Evolutionary conservation across 2,113 vertebrate species (phyloP), one percentile per base, ranked within the genome.

Genomic region (Poeciliopsis retropinna): DNA sequence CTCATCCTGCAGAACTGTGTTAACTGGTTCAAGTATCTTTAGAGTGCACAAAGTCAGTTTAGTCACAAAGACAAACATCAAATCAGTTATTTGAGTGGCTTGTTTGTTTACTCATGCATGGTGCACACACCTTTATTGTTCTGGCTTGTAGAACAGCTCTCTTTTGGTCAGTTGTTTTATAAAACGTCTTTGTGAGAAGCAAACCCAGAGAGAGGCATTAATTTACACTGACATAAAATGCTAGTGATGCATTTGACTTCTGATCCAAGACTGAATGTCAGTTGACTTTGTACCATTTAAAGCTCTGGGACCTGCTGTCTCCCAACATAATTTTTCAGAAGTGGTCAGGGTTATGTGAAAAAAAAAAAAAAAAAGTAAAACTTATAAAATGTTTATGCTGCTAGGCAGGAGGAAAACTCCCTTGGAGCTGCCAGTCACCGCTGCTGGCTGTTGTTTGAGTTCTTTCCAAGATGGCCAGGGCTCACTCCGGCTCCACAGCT

Each of bases 401-500:
- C 80, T 65, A 84, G 82, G 78, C 77, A 84, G 76, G 67, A 73
- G 75, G 70, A 83, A 84, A 76, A 34, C 72, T 87, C 88, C 88
- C 85, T 19, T 22, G 74, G 79, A 81, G 61, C 76, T 80, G 75
- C 85, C 89, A 89, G 80, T 88, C 90, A 88, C 72, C 74, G 78
- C 81, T 84, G 51, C 51, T 57, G 17, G 51, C 47, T 62, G 79
- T 80, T 80, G 75, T 85, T 85, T 87, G 88, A 88, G 79, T 67
- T 54, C 72, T 34, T 75, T 87, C 87, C 85, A 87, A 84, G 54
- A 86, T 77, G 81, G 67, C 77, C 76, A 73, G 60, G 74, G 3
- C 51, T 76, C 67, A 72, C 70, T 51, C 60, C 67, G 28, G 8
- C 54, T 62, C 19, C 31, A 71, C 73, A 15, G 27, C 74, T 64